phyloP scores from a whole-genome alignment of 1,140 invertebrate genomes.

The Laupala kohalensis region DNA sequence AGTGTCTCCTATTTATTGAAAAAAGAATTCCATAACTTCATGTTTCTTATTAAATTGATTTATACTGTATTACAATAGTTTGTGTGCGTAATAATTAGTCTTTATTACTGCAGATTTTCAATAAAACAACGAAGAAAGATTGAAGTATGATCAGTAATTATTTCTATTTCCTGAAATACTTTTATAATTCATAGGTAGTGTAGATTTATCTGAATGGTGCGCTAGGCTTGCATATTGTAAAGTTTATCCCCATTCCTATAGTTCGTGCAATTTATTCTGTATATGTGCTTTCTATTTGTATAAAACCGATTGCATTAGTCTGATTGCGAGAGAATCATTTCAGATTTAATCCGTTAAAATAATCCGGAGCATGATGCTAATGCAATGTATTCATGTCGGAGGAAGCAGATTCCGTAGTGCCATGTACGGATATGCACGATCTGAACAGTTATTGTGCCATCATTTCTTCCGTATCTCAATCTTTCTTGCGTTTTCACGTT shows the following conservation, averaged over 20 bases:
- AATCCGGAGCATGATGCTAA: too few species aligned
- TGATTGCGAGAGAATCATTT: too few species aligned
- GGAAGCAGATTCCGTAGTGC: too few species aligned
- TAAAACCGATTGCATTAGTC: too few species aligned
- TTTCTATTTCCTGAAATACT: not conserved
- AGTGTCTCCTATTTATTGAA: conserved; percentile 1
- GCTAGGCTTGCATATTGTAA: not conserved
- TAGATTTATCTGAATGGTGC: not conserved
- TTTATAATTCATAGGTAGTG: not conserved
- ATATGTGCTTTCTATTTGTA: not conserved
- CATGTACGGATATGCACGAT: too few species aligned
- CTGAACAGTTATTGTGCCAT: not conserved
- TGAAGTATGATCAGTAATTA: not conserved
- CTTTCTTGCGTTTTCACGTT: not conserved
- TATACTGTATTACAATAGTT: conserved; percentile 12
- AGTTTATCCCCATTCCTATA: not conserved
- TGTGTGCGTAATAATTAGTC: conserved; percentile 7
- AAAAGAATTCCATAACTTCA: conserved; percentile 8
- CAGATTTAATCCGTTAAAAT: too few species aligned
- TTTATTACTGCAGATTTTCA: conserved; percentile 4
- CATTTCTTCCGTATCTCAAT: not conserved
- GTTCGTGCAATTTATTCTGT: not conserved
- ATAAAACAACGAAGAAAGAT: not conserved
- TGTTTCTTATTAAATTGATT: conserved; percentile 10
- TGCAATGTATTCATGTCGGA: too few species aligned